Conservation (phyloP, 2,113 vertebrate species). For the Petaurus breviceps region DNA sequence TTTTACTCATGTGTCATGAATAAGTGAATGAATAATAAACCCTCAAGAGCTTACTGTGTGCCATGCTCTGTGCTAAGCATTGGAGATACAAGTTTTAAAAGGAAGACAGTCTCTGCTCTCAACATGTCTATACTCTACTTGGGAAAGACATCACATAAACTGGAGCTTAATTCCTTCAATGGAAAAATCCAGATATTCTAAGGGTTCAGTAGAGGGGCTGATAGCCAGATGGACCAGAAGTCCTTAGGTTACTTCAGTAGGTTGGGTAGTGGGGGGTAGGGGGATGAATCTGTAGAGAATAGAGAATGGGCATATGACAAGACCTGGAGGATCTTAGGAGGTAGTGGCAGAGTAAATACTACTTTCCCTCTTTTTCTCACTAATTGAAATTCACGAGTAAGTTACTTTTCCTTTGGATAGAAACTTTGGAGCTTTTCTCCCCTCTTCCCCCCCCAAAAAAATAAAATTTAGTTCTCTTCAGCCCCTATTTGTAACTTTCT, state of each 20-base stretch:
- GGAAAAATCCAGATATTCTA: neutral
- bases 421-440: slow-evolving; percentile 53
- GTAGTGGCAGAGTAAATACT: neutral
- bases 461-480: neutral
- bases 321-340: neutral
- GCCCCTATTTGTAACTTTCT: slow-evolving; percentile 10
- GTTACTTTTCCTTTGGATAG: slow-evolving; percentile 42
- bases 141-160: neutral
- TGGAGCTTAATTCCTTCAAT: neutral
- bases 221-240: neutral
- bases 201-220: neutral
- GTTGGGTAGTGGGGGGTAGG: neutral
- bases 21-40: neutral
- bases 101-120: neutral
- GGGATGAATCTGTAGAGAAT: neutral
- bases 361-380: slow-evolving; percentile 29
- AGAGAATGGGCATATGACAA: neutral
- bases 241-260: neutral
- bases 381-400: slow-evolving; percentile 50
- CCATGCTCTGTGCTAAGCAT: neutral
- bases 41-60: neutral
- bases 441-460: neutral
- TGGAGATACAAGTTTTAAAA: neutral
- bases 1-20: neutral
- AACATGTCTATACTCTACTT: neutral